Percentiles rank a stretch among this genome's conserved stretches.
Evolutionary conservation across 2,888 invertebrate genomes (phyloP).

Genomic region (Peribatodes rhomboidaria): DNA sequence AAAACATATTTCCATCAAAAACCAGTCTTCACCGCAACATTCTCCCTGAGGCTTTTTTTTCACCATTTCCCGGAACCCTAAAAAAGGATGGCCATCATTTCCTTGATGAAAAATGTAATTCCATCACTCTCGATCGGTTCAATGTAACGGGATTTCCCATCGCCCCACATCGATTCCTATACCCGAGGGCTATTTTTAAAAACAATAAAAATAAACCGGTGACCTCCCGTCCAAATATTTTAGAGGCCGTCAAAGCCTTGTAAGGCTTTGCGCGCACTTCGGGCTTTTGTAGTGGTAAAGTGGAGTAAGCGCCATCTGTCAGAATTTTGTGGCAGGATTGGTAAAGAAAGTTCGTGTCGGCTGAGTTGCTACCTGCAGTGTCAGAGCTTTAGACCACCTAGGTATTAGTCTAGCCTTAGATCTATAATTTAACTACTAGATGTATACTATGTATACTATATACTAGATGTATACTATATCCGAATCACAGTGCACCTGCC

Average conservation of each 20-base stretch:
- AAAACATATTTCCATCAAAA: conserved; percentile 1
- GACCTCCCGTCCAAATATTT: conserved; percentile 30
- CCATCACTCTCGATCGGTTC: conserved; percentile 18
- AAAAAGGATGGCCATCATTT: conserved; percentile 28
- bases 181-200: conserved; percentile 35
- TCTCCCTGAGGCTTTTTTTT: background rate
- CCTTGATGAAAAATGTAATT: conserved; percentile 31
- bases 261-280: conserved; percentile 2
- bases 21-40: background rate
- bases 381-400: too few species aligned
- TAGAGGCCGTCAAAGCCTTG: conserved; percentile 20
- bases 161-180: conserved; percentile 26
- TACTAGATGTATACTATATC: too few species aligned
- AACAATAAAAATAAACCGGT: conserved; percentile 38
- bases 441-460: too few species aligned
- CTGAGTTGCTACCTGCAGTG: too few species aligned
- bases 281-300: background rate
- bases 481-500: too few species aligned
- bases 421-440: too few species aligned
- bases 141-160: conserved; percentile 29
- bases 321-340: too few species aligned
- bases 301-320: too few species aligned
- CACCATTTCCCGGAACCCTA: conserved; percentile 6
- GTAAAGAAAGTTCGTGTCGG: too few species aligned
- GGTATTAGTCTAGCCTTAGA: too few species aligned